Evolutionary conservation across 2,888 invertebrate genomes (phyloP).

Genomic region (Lampropteryx suffumata): DNA sequence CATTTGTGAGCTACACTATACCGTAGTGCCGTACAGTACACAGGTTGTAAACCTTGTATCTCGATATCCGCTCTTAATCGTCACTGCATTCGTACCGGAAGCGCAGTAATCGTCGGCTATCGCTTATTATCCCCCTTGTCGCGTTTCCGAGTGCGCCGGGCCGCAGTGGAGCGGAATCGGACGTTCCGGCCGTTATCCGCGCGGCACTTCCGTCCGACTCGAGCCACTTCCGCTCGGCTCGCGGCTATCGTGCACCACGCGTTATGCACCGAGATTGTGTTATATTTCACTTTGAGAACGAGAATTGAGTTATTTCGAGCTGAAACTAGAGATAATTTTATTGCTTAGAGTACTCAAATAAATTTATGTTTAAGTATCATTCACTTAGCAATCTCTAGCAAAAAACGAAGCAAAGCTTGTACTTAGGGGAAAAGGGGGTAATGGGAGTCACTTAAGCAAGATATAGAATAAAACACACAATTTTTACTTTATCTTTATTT

Average conservation of each 20-base stretch:
- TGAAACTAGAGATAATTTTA: no score
- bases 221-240: conserved; percentile 50
- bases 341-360: no score
- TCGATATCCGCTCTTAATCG: neutral
- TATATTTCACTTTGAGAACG: neutral
- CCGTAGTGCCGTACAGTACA: neutral
- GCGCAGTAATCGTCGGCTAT: conserved; percentile 12
- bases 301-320: conserved; percentile 3
- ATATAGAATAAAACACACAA: no score
- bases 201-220: conserved; percentile 56
- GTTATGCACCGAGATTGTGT: conserved; percentile 32
- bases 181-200: conserved; percentile 72
- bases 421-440: no score
- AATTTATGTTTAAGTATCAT: no score
- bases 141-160: conserved; percentile 50
- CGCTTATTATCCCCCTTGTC: conserved; percentile 48
- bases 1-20: neutral
- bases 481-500: no score
- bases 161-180: conserved; percentile 53
- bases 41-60: neutral
- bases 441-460: no score
- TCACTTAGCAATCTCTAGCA: no score
- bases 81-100: conserved; percentile 8
- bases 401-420: no score
- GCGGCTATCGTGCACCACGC: conserved; percentile 26